Base-by-base conservation (phyloP, 2,888 invertebrate genomes). In the Orthonychiurus folsomi region DNA sequence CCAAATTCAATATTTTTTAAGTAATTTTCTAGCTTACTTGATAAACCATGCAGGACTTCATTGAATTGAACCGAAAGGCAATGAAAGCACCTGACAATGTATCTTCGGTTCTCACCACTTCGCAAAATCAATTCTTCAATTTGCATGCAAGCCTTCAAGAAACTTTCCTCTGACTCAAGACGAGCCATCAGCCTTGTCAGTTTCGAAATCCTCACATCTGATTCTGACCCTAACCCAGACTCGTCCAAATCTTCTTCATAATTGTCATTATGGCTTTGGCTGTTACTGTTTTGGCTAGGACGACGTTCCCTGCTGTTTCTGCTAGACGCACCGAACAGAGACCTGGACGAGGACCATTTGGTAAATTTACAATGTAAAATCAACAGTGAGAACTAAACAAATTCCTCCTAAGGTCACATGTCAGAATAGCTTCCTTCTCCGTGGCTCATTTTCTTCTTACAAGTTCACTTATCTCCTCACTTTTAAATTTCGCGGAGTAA, bases 81-180 rank as follows among this genome's bases (percentile, higher is more conserved):
- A n/a, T 61, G 60, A 57, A 70, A 68, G 12, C 65, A 68, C 24
- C 66, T 64, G 12, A 58, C 28, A 1, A 70, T 63, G 61, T 71
- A 71, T 66, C 59, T 63, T n/a, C 63, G 61, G 50, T 71, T 69
- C 47, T 71, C 71, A 12, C 48, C 28, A 37, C 63, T 58, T 12
- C 63, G 57, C 26, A 69, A 58, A n/a, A 59, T 15, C 12, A 65
- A 60, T 15, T 64, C 60, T 26, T 67, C 64, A 56, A 71, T 71
- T 50, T 68, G 66, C 18, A 27, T 56, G 47, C 68, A 67, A 48
- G 63, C 61, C 23, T 64, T 59, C 3, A 47, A 50, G 62, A 68
- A 71, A n/a, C 56, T 50, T 24, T 69, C 67, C 53, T 67, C 65
- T 15, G 60, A 62, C 50, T 69, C 71, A 15, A 65, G 61, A 21